Evolutionary conservation across 2,113 vertebrate genomes (phyloP).

Genomic region (Chlorodrepanis virens): DNA sequence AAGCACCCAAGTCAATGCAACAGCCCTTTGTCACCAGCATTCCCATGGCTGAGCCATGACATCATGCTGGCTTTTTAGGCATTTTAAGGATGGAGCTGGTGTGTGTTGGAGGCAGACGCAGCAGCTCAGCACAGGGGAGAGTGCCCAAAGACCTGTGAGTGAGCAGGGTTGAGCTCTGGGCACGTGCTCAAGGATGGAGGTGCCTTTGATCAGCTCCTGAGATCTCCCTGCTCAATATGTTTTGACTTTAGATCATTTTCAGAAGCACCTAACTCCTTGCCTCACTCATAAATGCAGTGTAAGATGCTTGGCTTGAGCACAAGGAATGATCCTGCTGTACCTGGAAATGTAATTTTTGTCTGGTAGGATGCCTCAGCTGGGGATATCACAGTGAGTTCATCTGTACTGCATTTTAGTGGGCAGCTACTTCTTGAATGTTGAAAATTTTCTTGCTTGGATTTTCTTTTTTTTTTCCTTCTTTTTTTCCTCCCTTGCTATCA

Average conservation of each 20-base stretch:
- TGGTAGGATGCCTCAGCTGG: background rate
- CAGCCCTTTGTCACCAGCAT: background rate
- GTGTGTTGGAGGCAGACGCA: background rate
- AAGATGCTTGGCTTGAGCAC: background rate
- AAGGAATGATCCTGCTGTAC: background rate
- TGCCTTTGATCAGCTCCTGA: background rate
- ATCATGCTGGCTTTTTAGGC: background rate
- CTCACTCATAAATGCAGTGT: fast-evolving
- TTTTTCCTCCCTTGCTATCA: background rate
- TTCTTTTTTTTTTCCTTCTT: background rate
- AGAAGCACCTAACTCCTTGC: background rate
- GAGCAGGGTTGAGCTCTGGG: background rate
- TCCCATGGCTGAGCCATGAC: background rate
- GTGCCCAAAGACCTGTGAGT: fast-evolving
- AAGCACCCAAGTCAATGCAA: background rate
- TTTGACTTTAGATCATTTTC: background rate
- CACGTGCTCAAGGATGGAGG: fast-evolving
- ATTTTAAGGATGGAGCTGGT: fast-evolving
- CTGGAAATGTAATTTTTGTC: background rate
- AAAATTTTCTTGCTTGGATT: background rate
- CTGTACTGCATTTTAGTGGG: background rate
- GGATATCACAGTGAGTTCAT: background rate
- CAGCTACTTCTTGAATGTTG: background rate
- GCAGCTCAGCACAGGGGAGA: background rate
- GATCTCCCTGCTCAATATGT: background rate